phyloP scores from a whole-genome alignment of 2,113 vertebrate species.

The Thalassarche chlororhynchos region DNA sequence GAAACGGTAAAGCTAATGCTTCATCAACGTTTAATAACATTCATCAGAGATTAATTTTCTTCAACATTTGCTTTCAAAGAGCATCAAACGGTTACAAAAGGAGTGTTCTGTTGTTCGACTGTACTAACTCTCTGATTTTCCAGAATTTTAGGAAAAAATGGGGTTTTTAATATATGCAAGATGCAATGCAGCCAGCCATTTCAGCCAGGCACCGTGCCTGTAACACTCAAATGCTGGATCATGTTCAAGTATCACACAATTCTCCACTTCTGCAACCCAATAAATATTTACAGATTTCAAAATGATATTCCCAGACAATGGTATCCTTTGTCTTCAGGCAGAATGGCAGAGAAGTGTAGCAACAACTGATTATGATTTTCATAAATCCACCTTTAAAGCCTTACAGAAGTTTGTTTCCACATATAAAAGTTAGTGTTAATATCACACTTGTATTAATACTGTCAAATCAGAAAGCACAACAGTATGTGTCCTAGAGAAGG shows the following conservation, averaged over 20 bases:
- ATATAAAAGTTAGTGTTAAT: neutral
- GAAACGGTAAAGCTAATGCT: slow-evolving; percentile 7
- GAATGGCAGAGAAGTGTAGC: neutral
- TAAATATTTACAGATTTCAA: neutral
- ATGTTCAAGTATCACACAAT: neutral
- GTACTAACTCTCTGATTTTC: neutral
- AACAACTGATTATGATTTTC: neutral
- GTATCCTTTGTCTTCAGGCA: neutral
- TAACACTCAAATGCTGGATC: neutral
- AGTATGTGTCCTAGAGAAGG: neutral
- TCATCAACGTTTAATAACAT: slow-evolving; percentile 11
- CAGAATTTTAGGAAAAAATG: neutral
- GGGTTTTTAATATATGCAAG: neutral
- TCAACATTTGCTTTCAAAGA: slow-evolving; percentile 11
- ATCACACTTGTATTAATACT: neutral
- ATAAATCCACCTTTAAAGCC: neutral
- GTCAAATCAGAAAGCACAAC: neutral
- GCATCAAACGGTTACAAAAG: neutral
- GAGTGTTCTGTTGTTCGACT: neutral
- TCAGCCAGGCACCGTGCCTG: neutral
- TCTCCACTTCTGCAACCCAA: neutral
- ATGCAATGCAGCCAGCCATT: neutral
- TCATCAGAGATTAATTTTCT: neutral
- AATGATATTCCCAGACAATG: neutral
- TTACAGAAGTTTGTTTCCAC: neutral